A percentile compares a stretch with the other conserved stretches of the same genome.
Evolutionary conservation across 2,113 vertebrate species (phyloP).

Genomic region (Oreochromis aureus): DNA sequence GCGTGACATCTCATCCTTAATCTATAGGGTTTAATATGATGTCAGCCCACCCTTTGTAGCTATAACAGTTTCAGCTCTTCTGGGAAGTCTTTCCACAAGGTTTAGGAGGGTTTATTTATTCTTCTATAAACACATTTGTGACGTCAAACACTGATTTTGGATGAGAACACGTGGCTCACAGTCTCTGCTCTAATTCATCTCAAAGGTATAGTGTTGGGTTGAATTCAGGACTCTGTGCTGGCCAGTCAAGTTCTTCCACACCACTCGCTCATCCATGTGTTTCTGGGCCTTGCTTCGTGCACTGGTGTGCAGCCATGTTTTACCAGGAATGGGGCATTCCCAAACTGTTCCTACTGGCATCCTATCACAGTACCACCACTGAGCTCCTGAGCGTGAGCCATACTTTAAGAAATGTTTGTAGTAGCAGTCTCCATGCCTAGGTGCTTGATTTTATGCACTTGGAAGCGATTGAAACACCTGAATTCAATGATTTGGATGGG

Average conservation of each 20-base stretch:
- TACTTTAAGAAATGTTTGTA: neutral
- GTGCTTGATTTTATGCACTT: neutral
- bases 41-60: neutral
- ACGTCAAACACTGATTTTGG: neutral
- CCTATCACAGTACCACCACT: neutral
- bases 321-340: neutral
- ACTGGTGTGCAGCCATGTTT: neutral
- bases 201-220: neutral
- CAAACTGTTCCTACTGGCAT: neutral
- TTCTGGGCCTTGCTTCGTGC: neutral
- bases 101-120: neutral
- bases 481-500: neutral
- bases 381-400: neutral
- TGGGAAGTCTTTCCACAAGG: neutral
- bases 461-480: neutral
- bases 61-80: neutral
- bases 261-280: neutral
- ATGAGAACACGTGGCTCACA: accelerated
- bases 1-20: neutral
- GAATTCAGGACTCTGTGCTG: neutral
- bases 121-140: neutral
- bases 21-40: neutral
- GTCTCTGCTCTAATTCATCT: neutral
- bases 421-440: neutral
- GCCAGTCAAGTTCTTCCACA: neutral